These are phyloP conservation scores for Pocillopora damicornis DNA, from an alignment of 64 coral and sea anemone genomes.

Conservation along the genomic window DNA sequence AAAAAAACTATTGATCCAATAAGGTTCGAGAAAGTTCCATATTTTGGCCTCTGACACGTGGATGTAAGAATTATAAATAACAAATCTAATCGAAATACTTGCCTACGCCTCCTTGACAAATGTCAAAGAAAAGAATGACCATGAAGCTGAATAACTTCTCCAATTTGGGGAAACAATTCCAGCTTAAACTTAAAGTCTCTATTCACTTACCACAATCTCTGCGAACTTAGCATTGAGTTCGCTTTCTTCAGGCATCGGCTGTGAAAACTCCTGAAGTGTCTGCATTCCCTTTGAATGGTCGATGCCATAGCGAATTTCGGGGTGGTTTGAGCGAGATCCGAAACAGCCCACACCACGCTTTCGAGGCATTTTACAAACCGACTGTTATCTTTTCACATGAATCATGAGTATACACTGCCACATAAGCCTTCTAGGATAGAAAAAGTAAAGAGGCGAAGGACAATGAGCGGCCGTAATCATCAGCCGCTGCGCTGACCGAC, in stretches of 20 bases:
- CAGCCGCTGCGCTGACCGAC: conserved; percentile 17
- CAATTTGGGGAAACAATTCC: neutral
- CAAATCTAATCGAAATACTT: conserved; percentile 11
- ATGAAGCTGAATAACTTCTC: neutral
- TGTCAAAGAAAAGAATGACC: conserved; percentile 18
- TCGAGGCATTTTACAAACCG: conserved; percentile 71
- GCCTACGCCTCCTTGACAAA: conserved; percentile 21
- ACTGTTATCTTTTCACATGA: conserved; percentile 19
- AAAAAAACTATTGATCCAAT: neutral
- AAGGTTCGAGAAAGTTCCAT: neutral
- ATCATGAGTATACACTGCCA: conserved; percentile 17
- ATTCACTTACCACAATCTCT: conserved; percentile 93
- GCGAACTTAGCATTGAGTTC: conserved; percentile 97
- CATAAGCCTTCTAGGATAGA: neutral
- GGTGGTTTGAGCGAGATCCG: conserved; percentile 83
- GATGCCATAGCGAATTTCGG: conserved; percentile 97
- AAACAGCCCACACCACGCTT: conserved; percentile 80
- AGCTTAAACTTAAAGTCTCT: neutral
- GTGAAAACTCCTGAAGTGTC: conserved; percentile 76
- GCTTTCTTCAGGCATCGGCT: conserved; percentile 96
- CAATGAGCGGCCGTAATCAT: neutral
- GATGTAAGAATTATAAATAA: conserved; percentile 23
- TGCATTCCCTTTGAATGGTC: conserved; percentile 79
- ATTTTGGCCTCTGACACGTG: neutral
- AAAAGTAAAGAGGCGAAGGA: neutral